phyloP scores from a whole-genome alignment of 2,888 invertebrate species.

The Geophilus truncorum region DNA sequence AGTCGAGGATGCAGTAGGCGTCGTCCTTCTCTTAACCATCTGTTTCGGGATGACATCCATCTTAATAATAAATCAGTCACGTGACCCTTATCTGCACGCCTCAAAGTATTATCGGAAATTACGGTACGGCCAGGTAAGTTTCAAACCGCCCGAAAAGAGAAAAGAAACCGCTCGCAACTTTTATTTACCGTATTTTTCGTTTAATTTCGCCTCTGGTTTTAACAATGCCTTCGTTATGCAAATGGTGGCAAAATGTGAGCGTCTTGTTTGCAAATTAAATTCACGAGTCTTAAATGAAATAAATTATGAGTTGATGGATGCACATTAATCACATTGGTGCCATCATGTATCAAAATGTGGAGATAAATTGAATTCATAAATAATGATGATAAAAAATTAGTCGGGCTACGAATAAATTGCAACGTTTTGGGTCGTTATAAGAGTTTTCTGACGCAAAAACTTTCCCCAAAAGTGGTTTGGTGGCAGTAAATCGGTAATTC shows the following conservation, averaged over 20 bases:
- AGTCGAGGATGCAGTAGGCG: conserved; percentile 18
- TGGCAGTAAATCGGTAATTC: too few species aligned
- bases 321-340: neutral
- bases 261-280: neutral
- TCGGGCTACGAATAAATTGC: too few species aligned
- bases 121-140: too few species aligned
- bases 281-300: neutral
- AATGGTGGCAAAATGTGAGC: neutral
- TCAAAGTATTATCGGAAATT: neutral
- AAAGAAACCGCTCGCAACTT: too few species aligned
- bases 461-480: too few species aligned
- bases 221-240: neutral
- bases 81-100: neutral
- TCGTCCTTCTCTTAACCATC: conserved; percentile 11
- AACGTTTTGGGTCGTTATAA: neutral
- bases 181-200: too few species aligned
- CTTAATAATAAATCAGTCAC: conserved; percentile 6
- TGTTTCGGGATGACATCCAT: conserved; percentile 17
- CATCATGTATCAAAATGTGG: neutral
- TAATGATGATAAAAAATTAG: too few species aligned
- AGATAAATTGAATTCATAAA: neutral
- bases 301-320: neutral
- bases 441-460: neutral
- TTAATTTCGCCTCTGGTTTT: neutral
- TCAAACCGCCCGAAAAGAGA: too few species aligned